phyloP scores from a whole-genome alignment of 2,888 invertebrate genomes.

The Drepana falcataria region DNA sequence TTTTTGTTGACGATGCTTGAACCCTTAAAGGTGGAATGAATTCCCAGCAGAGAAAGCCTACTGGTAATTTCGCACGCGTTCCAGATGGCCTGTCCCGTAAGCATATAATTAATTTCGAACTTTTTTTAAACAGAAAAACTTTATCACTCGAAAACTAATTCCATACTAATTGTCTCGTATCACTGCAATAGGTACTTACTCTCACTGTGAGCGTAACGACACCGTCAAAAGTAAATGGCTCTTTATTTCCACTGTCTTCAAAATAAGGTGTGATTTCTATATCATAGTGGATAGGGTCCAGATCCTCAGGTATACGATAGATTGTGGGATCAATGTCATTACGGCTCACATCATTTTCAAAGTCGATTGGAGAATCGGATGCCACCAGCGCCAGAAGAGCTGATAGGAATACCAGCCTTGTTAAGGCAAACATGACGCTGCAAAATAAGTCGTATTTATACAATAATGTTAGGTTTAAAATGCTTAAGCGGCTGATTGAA shows the following conservation, averaged over 20 bases:
- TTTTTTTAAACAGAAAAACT: too few species aligned
- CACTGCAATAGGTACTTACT: constrained; percentile 14
- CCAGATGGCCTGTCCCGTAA: too few species aligned
- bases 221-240: constrained; percentile 69
- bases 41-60: too few species aligned
- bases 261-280: constrained; percentile 77
- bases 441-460: constrained; percentile 11
- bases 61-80: too few species aligned
- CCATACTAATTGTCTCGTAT: too few species aligned
- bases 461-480: background rate
- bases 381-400: constrained; percentile 34
- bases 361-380: constrained; percentile 51
- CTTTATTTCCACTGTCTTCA: constrained; percentile 38
- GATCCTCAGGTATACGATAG: constrained; percentile 58
- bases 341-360: constrained; percentile 22
- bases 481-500: background rate
- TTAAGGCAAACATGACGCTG: constrained; percentile 36
- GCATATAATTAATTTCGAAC: too few species aligned
- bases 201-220: constrained; percentile 49
- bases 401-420: constrained; percentile 34
- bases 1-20: too few species aligned
- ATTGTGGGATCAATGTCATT: constrained; percentile 24
- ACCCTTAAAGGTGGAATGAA: too few species aligned
- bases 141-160: too few species aligned
- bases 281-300: constrained; percentile 73